Base-by-base conservation (phyloP, 37 sponge, comb jelly and placozoan species). In the Oopsacas minuta region DNA sequence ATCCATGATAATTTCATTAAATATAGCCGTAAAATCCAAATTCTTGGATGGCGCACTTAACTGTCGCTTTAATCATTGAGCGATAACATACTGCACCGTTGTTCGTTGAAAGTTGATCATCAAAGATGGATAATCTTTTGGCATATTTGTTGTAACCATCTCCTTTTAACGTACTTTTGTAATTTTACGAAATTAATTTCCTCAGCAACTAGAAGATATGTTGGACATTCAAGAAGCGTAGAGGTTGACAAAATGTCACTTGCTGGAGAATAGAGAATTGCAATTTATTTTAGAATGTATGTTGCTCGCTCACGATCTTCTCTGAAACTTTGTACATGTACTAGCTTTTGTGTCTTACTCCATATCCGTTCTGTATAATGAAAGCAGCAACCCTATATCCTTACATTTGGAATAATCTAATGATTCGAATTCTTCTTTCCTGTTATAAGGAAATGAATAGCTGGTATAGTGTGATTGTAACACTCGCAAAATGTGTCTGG, bases 191-290 rank as follows among this genome's bases (percentile, higher is more conserved):
- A n/a, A 32, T 61, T 61, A 61, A 61, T 61, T 61, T 61, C 75
- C 22, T 61, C 75, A 61, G 75, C 28, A 61, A 12, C 75, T 61
- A 34, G 75, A 3, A 61, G 75, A 61, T 3, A 32, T 61, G 75
- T 61, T 12, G 75, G 75, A 61, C 32, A 61, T 25, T 61, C 75
- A 61, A 61, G 75, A 12, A 61, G 22, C 1, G 75, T 61, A 61
- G 28, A 61, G 22, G 75, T 61, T 61, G 75, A 61, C 75, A 61
- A 61, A 61, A 61, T 61, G 75, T 61, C 17, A 61, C 75, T 20
- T 61, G 75, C 75, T 61, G 75, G 75, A 12, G 28, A 34, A 61
- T 20, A 61, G 7, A 34, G 75, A 20, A 61, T 61, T 61, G 75
- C 75, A 25, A 61, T 61, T 20, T 32, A 61, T 20, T 61, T 3